Evolutionary conservation across 2,888 invertebrate genomes (phyloP), one percentile per base, ranked within the genome.

Genomic region (Glyphotaelius pellucidus): DNA sequence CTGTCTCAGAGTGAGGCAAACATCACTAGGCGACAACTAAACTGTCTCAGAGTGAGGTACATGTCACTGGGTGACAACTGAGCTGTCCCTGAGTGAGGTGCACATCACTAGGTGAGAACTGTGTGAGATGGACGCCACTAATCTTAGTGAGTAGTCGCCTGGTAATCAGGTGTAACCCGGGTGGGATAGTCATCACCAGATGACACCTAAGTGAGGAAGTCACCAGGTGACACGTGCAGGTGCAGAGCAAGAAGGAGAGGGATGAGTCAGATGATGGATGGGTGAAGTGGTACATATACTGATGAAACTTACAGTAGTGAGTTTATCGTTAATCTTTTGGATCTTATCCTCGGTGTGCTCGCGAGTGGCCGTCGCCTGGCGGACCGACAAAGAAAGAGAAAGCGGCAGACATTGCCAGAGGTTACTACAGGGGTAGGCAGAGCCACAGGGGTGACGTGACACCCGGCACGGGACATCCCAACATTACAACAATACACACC

Each of bases 341-440:
- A 97, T 97, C 97, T 97, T 97, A 96, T 97, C 97, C 96, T 97
- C 97, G 95, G 97, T 97, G 96, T 97, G 96, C 94, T 97, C 97
- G 95, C 97, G 97, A 95, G 97, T 96, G 96, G 97, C 97, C 96
- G 97, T 97, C 95, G 97, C 97, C 97, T 97, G 96, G 93, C 89
- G 83, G 84, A 80, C 92, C 92, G 83, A 94, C 94, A 93, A 94
- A 93, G 94, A 92, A 90, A 94, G 94, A 94, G 94, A 94, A 94
- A 94, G 92, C 92, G 93, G 93, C 93, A 93, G 91, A 93, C 93
- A 93, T 92, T 93, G 93, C 93, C 92, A 92, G 84, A 80, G 90
- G 92, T 93, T 91, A 93, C 92, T 93, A 90, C 88, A 89, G 80
- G 90, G 88, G 67, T 79, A 79, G 87, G 52, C 47, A 87, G 47